Conservation (phyloP, 2,888 invertebrate genomes). For the Capitulum mitella region DNA sequence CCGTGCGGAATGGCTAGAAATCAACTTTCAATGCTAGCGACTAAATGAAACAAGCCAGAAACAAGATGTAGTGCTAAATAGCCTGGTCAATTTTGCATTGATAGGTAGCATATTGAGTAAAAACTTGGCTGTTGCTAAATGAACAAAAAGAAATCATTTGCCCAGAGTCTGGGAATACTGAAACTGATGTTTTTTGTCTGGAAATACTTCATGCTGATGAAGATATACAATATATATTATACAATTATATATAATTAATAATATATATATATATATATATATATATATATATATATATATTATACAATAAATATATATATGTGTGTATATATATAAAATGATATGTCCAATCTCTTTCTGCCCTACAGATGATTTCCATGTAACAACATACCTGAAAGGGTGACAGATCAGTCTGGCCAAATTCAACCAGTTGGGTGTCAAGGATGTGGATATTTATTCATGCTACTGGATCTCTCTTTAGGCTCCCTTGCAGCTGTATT, state of each 20-base stretch:
- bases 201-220: background rate
- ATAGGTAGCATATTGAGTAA: background rate
- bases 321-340: slow-evolving; percentile 6
- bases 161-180: background rate
- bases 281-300: background rate
- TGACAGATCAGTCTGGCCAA: no score
- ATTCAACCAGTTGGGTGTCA: no score
- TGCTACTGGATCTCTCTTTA: no score
- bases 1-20: no score
- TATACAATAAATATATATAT: slow-evolving; percentile 21
- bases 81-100: no score
- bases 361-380: no score
- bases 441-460: no score
- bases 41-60: background rate
- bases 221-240: slow-evolving; percentile 8
- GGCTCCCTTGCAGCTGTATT: no score
- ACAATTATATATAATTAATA: slow-evolving; percentile 19
- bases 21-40: background rate
- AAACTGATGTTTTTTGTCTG: background rate
- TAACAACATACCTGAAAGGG: no score
- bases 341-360: no score
- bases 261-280: slow-evolving; percentile 1
- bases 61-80: background rate
- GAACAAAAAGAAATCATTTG: background rate
- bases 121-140: background rate